Conservation (phyloP, 2,888 invertebrate genomes). For the Ochlodes sylvanus region DNA sequence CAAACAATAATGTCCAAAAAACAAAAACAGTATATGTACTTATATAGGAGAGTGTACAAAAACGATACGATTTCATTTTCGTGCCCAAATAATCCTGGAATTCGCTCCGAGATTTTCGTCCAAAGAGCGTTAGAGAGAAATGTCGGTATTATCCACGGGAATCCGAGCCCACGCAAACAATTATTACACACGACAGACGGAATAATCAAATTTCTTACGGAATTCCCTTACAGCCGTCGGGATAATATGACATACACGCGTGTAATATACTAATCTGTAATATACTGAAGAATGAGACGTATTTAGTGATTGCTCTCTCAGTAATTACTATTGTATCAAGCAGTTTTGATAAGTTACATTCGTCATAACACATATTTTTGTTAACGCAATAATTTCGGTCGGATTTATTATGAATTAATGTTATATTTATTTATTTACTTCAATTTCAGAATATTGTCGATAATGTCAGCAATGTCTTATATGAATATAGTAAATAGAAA, state of each 20-base stretch:
- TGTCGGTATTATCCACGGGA: conserved; percentile 18
- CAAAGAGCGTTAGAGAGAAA: conserved; percentile 17
- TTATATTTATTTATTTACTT: too few species aligned
- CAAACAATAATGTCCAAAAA: neutral
- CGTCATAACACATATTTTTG: neutral
- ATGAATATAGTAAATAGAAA: too few species aligned
- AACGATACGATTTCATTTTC: conserved; percentile 3
- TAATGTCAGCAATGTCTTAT: too few species aligned
- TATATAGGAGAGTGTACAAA: conserved; percentile 2
- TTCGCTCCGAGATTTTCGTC: conserved; percentile 10
- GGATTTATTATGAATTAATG: too few species aligned
- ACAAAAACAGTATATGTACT: neutral
- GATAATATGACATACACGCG: neutral
- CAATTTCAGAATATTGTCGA: too few species aligned
- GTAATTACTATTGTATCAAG: neutral
- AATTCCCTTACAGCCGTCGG: conserved; percentile 3
- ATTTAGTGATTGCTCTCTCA: conserved; percentile 1
- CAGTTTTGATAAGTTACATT: neutral
- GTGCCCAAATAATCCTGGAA: conserved; percentile 14
- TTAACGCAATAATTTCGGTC: neutral
- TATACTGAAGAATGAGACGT: conserved; percentile 1
- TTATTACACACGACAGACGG: conserved; percentile 31
- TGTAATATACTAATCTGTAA: conserved; percentile 7
- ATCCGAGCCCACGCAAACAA: conserved; percentile 28
- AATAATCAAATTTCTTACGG: conserved; percentile 28